Evolutionary conservation across 2,888 invertebrate species (phyloP), one percentile per base, ranked within the genome.

Genomic region (Subacronicta megacephala): DNA sequence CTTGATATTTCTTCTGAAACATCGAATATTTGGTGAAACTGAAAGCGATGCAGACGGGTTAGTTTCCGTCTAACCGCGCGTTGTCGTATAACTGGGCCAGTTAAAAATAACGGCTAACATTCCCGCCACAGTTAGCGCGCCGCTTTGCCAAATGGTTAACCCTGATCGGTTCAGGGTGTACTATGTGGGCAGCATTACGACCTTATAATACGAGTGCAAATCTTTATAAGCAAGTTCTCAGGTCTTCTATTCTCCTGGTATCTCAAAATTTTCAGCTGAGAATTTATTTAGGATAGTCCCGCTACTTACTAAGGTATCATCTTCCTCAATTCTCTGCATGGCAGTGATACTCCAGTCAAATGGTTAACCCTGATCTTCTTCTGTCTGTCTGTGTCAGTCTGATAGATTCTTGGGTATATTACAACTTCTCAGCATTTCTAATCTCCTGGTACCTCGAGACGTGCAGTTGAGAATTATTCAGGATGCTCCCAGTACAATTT

Each of bases 91-190:
- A 92, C 88, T 71, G 85, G 78, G 80, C 77, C 75, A 78, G 90
- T 92, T 90, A 91, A 89, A 90, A 90, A 89, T 91, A 91, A 85
- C 88, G 68, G 63, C 69, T 69, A 67, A 75, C 75, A 83, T 72
- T 69, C 75, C 76, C 77, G 76, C 71, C 67, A 44, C 69, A 62
- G 60, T 58, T 63, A 59, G 57, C 49, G 57, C 57, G 67, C 42
- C 41, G 71, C 75, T 77, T 76, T 84, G 83, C 84, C 83, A 84
- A 82, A 78, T 62, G 67, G 55, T 77, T 80, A 82, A 78, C 81
- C 81, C 81, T 81, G 80, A 73, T 78, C 49, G 62, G 63, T 65
- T 72, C 63, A 72, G 76, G 73, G 56, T 68, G 62, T 72, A 56
- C 40, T 52, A 49, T 60, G 53, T 72, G 66, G 31, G 44, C 66